Conservation (phyloP, 2,888 invertebrate species). For the Troides oblongomaculatus region DNA sequence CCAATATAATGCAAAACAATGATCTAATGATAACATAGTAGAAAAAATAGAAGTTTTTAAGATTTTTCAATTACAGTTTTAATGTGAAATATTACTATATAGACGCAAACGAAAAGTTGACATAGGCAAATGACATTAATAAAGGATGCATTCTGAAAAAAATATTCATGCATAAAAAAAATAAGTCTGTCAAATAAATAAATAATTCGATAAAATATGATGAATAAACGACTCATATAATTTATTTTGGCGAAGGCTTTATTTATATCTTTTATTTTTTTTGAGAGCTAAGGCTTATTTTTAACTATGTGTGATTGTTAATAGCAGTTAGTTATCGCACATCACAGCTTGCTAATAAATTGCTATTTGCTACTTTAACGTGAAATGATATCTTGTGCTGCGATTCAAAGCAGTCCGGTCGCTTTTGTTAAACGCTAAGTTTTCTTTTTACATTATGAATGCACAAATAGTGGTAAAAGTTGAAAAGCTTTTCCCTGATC, state of each 20-base stretch:
- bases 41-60: neutral
- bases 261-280: neutral
- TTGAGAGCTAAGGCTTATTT: neutral
- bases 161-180: neutral
- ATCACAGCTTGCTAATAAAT: conserved; percentile 1
- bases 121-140: conserved; percentile 20
- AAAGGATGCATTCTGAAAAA: conserved; percentile 16
- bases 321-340: conserved; percentile 6
- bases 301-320: neutral
- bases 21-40: neutral
- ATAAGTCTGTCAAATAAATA: neutral
- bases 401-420: conserved; percentile 22
- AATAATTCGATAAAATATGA: neutral
- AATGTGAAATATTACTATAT: conserved; percentile 14
- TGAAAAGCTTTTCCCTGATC: conserved; percentile 2
- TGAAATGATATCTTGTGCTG: conserved; percentile 8
- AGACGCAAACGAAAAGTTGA: conserved; percentile 24
- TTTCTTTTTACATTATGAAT: conserved; percentile 9
- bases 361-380: conserved; percentile 18
- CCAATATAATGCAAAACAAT: neutral
- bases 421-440: conserved; percentile 9
- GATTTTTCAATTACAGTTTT: neutral
- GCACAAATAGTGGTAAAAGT: conserved; percentile 9
- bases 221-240: neutral
- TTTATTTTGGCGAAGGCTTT: neutral